Evolutionary conservation across 2,113 vertebrate species (phyloP).

Genomic region (Callorhinus ursinus): DNA sequence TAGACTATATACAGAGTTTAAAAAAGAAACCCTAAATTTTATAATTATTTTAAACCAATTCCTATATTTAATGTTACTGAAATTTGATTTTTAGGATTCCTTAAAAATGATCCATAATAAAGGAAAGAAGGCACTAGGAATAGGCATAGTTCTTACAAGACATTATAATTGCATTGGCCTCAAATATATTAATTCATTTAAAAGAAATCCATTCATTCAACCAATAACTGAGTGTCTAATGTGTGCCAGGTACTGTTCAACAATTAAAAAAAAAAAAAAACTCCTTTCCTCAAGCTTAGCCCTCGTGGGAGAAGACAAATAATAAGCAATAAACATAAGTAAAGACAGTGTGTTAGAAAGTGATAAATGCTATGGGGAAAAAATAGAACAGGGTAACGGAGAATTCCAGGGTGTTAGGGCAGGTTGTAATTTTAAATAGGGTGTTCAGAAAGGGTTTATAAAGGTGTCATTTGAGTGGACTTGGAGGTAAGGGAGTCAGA

Average conservation of each 20-base stretch:
- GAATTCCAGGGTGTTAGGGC: background rate
- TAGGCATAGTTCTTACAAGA: slow-evolving; percentile 12
- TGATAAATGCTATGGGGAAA: background rate
- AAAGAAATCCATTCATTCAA: slow-evolving; percentile 32
- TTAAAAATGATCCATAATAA: slow-evolving; percentile 26
- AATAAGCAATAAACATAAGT: slow-evolving; percentile 29
- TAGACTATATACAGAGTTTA: background rate
- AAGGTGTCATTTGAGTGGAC: slow-evolving; percentile 15
- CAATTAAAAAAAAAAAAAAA: background rate
- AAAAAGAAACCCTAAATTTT: background rate
- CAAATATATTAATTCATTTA: slow-evolving; percentile 42
- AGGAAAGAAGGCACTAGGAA: background rate
- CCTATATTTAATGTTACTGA: slow-evolving; percentile 40
- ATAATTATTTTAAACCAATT: slow-evolving; percentile 43
- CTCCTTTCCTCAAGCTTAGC: background rate
- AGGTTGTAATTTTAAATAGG: slow-evolving; percentile 48
- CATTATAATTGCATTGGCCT: background rate
- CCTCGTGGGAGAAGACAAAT: background rate
- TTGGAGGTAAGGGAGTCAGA: slow-evolving; percentile 5
- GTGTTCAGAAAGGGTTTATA: background rate
- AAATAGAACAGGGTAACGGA: background rate
- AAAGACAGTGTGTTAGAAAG: background rate
- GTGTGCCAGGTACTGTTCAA: background rate
- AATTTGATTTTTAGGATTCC: slow-evolving; percentile 28
- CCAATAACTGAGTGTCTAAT: background rate